Evolutionary conservation across 2,113 vertebrate species (phyloP).

Genomic region (Colaptes auratus): DNA sequence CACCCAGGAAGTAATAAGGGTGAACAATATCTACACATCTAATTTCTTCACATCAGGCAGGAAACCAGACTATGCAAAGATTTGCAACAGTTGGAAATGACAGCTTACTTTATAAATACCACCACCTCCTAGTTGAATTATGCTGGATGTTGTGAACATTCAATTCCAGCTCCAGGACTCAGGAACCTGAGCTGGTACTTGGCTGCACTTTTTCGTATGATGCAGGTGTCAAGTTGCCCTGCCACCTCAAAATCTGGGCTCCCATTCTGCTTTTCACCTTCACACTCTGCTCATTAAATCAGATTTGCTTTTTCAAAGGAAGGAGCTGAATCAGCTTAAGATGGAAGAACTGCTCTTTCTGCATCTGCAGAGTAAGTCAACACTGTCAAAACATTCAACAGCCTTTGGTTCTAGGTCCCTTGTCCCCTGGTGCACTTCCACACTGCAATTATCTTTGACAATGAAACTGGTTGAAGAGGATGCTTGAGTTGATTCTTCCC

Average conservation of each 20-base stretch:
- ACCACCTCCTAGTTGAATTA: neutral
- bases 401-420: neutral
- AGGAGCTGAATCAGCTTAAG: neutral
- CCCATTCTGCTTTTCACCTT: neutral
- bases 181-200: constrained; percentile 7
- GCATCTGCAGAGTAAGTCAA: neutral
- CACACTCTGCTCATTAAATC: neutral
- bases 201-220: neutral
- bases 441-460: neutral
- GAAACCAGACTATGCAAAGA: neutral
- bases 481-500: neutral
- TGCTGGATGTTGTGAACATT: too few species aligned
- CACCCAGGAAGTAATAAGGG: neutral
- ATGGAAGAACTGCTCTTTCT: neutral
- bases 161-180: neutral
- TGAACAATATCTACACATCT: neutral
- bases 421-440: neutral
- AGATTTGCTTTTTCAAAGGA: neutral
- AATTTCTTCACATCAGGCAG: neutral
- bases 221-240: neutral
- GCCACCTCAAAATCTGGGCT: neutral
- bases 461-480: neutral
- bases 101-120: neutral
- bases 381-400: neutral
- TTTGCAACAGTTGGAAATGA: neutral